Conservation (phyloP, 2,113 vertebrate genomes). For the Pleuronectes platessa region DNA sequence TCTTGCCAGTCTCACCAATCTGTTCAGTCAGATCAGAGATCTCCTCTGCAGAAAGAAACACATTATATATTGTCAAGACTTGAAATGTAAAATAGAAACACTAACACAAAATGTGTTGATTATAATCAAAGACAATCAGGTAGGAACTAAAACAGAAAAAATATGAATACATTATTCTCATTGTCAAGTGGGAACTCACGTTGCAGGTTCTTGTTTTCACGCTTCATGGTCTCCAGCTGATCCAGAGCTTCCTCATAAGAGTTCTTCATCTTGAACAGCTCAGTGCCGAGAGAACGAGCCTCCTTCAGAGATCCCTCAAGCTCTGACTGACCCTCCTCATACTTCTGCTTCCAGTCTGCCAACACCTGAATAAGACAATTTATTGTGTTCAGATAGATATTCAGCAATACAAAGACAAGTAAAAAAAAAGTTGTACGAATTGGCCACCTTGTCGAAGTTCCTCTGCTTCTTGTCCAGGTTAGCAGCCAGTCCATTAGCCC, state of each 20-base stretch:
- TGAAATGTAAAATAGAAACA: not conserved
- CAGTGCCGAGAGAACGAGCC: slow-evolving; percentile 11
- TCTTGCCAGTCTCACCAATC: slow-evolving; percentile 73
- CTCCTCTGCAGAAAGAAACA: slow-evolving; percentile 59
- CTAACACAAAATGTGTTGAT: not conserved
- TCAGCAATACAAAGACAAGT: not conserved
- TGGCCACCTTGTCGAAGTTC: too few species aligned
- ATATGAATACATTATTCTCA: too few species aligned
- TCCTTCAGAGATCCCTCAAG: slow-evolving; percentile 85
- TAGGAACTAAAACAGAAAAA: too few species aligned
- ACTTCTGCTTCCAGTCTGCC: slow-evolving; percentile 70
- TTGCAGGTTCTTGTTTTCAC: slow-evolving; percentile 23
- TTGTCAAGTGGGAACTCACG: slow-evolving; percentile 19
- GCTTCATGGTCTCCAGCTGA: slow-evolving; percentile 21
- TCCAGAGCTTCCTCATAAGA: slow-evolving; percentile 9
- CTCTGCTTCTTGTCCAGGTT: too few species aligned
- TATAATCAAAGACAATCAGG: not conserved
- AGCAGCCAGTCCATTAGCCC: too few species aligned
- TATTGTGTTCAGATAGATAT: not conserved
- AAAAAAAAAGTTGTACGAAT: too few species aligned
- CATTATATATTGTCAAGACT: not conserved
- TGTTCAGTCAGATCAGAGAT: slow-evolving; percentile 74
- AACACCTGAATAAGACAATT: slow-evolving; percentile 47
- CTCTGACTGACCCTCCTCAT: slow-evolving; percentile 70
- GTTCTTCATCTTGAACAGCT: slow-evolving; percentile 14